phyloP scores from a whole-genome alignment of 2,113 vertebrate genomes.

The Lagenorhynchus albirostris region DNA sequence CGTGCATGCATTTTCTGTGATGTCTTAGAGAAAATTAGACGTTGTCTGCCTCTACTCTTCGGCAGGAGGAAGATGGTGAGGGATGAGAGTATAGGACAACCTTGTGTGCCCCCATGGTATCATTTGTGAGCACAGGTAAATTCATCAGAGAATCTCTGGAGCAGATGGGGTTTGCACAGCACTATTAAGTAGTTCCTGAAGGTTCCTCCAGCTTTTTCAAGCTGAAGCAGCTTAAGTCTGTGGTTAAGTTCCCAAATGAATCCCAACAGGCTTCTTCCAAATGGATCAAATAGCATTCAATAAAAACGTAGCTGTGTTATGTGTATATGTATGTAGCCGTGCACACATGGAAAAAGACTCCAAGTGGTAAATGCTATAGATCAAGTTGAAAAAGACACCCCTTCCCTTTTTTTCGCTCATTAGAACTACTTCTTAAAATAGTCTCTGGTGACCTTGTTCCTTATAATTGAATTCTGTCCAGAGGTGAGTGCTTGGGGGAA shows the following conservation, averaged over 20 bases:
- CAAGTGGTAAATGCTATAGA: not conserved
- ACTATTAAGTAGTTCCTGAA: not conserved
- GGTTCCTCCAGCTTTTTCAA: constrained; percentile 5
- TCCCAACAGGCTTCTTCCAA: constrained; percentile 31
- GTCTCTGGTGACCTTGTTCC: constrained; percentile 8
- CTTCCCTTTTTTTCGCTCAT: not conserved
- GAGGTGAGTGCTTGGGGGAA: constrained; percentile 21
- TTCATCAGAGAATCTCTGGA: not conserved
- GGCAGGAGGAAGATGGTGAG: not conserved
- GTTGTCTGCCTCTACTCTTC: not conserved
- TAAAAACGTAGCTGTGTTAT: not conserved
- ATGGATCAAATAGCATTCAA: constrained; percentile 39
- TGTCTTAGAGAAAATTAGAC: not conserved
- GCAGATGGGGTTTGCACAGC: not conserved
- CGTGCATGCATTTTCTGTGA: not conserved
- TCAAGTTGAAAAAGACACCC: not conserved
- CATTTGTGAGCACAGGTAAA: not conserved
- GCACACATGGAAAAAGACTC: not conserved
- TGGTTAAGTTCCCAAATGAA: not conserved
- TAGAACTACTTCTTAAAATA: constrained; percentile 44
- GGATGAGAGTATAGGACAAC: not conserved
- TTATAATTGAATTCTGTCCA: constrained; percentile 12
- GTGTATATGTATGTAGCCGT: fast-evolving
- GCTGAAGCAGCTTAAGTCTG: constrained; percentile 15
- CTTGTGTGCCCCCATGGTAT: not conserved